Evolutionary conservation across 1,140 invertebrate genomes (phyloP), one percentile per base, ranked within the genome.

Genomic region (Sinonovacula constricta): DNA sequence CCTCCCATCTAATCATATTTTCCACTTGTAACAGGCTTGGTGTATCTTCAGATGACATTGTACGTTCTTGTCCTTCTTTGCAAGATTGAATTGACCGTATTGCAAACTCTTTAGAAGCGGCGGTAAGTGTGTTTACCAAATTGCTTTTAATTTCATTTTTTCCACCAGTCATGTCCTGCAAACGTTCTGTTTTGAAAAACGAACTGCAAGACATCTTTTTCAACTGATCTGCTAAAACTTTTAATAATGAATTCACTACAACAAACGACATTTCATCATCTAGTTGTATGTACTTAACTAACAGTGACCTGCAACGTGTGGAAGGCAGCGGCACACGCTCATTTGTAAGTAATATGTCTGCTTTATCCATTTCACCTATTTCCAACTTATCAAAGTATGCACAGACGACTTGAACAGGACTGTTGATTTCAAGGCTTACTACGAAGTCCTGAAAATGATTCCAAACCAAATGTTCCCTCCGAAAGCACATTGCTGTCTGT

Each of bases 1-100:
- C 80, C 63, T 80, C 80, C 83, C 83, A 86, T 54, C 79, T 53
- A 24, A 86, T 80, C 83, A 85, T 85, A n/a, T 45, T 45, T 45
- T 45, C 39, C 7, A 18, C 7, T 10, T 45, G 7, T 45, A 18
- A 10, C 18, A 18, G 7, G 39, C 7, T 45, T 18, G 18, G 18
- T 45, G 74, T 59, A 24, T 66, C 54, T 0, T 80, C 0, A 33
- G 78, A 76, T 26, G 24, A 1, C 15, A 67, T 36, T 18, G 67
- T 30, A 24, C 79, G 45, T 2, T 22, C 18, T 51, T 84, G 82
- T 10, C 49, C 39, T 15, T 69, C 77, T 14, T 79, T 60, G 54
- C 81, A 86, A 12, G 68, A n/a, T 26, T 80, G 51, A 0, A 86
- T 65, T 14, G 84, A 86, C 34, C 84, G 72, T 7, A 39, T 49